Percentiles rank a stretch among this genome's conserved stretches.
Conservation (phyloP, 2,888 invertebrate genomes). For the Corbicula japonica region DNA sequence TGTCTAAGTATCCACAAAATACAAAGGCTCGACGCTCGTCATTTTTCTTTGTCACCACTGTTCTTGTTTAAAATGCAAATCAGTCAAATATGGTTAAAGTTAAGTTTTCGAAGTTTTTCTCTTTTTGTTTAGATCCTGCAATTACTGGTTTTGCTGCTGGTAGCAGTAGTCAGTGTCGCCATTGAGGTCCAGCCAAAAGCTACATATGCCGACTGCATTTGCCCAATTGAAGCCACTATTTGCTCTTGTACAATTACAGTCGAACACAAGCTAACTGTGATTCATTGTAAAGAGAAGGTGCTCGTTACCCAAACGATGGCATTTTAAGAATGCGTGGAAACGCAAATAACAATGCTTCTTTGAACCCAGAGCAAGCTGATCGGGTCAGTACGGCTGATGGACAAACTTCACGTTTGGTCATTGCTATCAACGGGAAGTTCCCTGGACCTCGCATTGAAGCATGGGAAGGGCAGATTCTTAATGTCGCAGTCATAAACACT, state of each 20-base stretch:
- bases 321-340: too few relatives aligned
- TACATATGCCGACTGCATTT: constrained; percentile 25
- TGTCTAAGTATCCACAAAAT: too few relatives aligned
- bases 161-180: too few relatives aligned
- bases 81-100: too few relatives aligned
- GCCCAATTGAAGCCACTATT: constrained; percentile 19
- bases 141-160: too few relatives aligned
- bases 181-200: constrained; percentile 25
- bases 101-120: too few relatives aligned
- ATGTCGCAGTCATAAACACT: constrained; percentile 62
- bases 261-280: constrained; percentile 63
- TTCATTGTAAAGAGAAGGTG: constrained; percentile 19
- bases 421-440: constrained; percentile 71
- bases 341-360: too few relatives aligned
- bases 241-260: constrained; percentile 60
- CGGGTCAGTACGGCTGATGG: constrained; percentile 70
- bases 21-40: too few relatives aligned
- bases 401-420: constrained; percentile 58
- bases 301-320: constrained; percentile 48
- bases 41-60: too few relatives aligned
- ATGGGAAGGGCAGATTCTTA: constrained; percentile 62
- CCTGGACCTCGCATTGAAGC: constrained; percentile 77
- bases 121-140: too few relatives aligned
- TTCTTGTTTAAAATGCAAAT: too few relatives aligned
- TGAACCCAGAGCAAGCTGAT: neutral